phyloP scores from a whole-genome alignment of 2,888 invertebrate species.

The Oscheius myriophilus region DNA sequence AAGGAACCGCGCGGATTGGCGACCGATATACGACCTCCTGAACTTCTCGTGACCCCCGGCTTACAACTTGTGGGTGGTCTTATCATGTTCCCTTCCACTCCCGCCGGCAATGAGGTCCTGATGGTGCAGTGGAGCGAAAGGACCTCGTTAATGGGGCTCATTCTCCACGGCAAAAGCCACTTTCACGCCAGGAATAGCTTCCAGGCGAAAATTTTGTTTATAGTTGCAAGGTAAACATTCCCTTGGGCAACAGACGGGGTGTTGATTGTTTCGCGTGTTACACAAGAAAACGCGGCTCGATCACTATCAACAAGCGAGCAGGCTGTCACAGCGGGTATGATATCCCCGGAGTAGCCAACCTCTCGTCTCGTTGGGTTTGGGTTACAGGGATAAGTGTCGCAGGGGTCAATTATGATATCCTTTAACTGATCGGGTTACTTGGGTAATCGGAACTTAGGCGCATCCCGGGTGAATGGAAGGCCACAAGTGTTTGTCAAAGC shows the following conservation, averaged over 20 bases:
- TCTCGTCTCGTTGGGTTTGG: neutral
- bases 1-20: conserved; percentile 24
- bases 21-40: conserved; percentile 28
- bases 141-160: neutral
- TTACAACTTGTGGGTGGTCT: too few species aligned
- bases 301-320: conserved; percentile 30
- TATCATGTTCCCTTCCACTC: too few species aligned
- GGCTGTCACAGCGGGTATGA: conserved; percentile 16
- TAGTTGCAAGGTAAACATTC: neutral
- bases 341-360: neutral
- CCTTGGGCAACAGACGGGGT: conserved; percentile 7
- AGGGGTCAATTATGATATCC: conserved; percentile 27
- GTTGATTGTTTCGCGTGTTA: conserved; percentile 39
- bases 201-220: too few species aligned
- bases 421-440: too few species aligned
- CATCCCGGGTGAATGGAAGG: too few species aligned
- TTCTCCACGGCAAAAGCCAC: too few species aligned
- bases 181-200: too few species aligned
- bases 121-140: conserved; percentile 17
- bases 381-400: conserved; percentile 27
- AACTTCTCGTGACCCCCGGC: neutral
- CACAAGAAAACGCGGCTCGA: conserved; percentile 27
- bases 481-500: too few species aligned
- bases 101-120: conserved; percentile 2
- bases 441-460: too few species aligned